Conservation (phyloP, 2,888 invertebrate genomes). For the Megamerina dolium region DNA sequence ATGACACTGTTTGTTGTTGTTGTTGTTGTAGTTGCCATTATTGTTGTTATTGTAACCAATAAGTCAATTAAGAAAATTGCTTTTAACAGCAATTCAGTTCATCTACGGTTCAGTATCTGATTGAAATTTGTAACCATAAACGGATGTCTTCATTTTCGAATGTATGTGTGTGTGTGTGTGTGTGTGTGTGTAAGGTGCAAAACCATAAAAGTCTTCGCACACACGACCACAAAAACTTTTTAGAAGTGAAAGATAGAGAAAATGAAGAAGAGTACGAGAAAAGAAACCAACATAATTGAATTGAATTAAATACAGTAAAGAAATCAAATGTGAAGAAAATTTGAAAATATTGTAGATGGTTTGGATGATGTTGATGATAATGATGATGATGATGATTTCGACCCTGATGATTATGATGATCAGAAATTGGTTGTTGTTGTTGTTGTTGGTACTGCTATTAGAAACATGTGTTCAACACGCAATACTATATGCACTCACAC, state of each 20-base stretch:
- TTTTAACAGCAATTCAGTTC: constrained; percentile 10
- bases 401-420: background rate
- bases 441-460: background rate
- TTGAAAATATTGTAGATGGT: background rate
- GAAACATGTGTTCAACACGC: constrained; percentile 1
- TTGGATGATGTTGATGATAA: background rate
- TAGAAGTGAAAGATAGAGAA: background rate
- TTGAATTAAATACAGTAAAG: background rate
- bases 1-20: constrained; percentile 7
- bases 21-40: constrained; percentile 3
- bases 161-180: too few species aligned
- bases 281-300: background rate
- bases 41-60: constrained; percentile 17
- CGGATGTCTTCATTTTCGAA: too few species aligned
- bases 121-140: too few species aligned
- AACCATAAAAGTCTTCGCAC: background rate
- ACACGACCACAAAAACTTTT: background rate
- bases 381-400: background rate
- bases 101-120: too few species aligned
- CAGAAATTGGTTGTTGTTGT: background rate
- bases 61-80: constrained; percentile 27
- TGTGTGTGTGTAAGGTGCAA: background rate
- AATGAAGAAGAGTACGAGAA: background rate
- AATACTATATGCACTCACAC: background rate
- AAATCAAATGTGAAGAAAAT: too few species aligned